These are phyloP conservation scores for Salvelinus alpinus DNA, from an alignment of 2,113 vertebrate genomes.

Conservation along the genomic window DNA sequence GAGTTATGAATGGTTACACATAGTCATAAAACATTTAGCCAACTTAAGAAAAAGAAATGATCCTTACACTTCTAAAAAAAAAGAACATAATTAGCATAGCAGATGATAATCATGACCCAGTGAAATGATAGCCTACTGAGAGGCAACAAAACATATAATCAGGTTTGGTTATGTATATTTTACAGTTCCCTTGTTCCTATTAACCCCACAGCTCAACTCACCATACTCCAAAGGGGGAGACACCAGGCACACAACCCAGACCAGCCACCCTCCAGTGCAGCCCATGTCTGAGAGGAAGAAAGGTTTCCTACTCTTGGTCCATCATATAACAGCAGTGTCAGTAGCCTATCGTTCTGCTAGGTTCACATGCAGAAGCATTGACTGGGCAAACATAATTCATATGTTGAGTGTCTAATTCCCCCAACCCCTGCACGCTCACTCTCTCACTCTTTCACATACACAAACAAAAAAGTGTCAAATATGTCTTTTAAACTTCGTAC, in stretches of 20 bases:
- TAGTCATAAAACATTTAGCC: too few relatives aligned
- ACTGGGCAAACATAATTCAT: conserved; percentile 68
- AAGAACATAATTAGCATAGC: too few relatives aligned
- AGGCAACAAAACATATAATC: too few relatives aligned
- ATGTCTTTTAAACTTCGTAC: too few relatives aligned
- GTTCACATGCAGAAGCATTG: conserved; percentile 19
- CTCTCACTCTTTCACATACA: neutral
- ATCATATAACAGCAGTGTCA: neutral
- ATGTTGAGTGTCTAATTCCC: conserved; percentile 40
- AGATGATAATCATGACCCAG: too few relatives aligned
- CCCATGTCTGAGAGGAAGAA: conserved; percentile 57
- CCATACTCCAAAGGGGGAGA: conserved; percentile 50
- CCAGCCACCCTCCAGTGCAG: conserved; percentile 45
- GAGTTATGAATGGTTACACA: neutral
- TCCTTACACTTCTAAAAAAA: too few relatives aligned
- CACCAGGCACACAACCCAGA: conserved; percentile 57
- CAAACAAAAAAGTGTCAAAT: neutral
- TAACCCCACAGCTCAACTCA: conserved; percentile 49
- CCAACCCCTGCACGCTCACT: neutral
- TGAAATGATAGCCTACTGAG: too few relatives aligned
- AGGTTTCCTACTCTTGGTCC: conserved; percentile 11
- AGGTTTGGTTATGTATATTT: too few relatives aligned
- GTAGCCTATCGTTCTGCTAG: conserved; percentile 11
- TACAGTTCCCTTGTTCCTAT: too few relatives aligned
- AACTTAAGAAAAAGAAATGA: too few relatives aligned